Base-by-base conservation (phyloP, 2,888 invertebrate genomes). In the Leucoma salicis region DNA sequence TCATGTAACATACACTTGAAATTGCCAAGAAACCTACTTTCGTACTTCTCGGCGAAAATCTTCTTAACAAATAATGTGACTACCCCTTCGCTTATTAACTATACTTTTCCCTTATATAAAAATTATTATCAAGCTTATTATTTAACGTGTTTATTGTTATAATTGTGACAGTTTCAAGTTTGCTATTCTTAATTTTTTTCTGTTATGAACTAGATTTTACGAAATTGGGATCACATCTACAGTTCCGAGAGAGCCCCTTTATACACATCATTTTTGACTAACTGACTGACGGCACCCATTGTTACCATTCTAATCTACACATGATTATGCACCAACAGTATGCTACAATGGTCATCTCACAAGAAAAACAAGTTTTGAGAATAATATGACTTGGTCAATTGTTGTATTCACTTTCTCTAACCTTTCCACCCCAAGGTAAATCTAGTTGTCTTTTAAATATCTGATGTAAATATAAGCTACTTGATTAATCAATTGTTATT, bases 301-400 rank as follows among this genome's bases (percentile, higher is more conserved):
- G 81, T 84, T 66, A 58, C 48, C 53, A 47, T 64, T 76, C 74
- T 81, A 78, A 80, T 79, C 75, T 78, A 78, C 66, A 69, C 73
- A 75, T 76, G 78, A 83, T 83, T 81, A 82, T 82, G 77, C 80
- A 78, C 63, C 68, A 73, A 82, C 72, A 74, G 64, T 70, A 58
- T 63, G 53, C 50, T 51, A 77, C 77, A 80, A 83, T 74, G 63
- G 66, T 42, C 49, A 54, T 52, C 60, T 69, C 66, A 71, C 75
- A 74, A 76, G 77, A 76, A 78, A 73, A 70, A 83, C 85, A 71
- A 78, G 83, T 85, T 84, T 78, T 66, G 53, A 47, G 68, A 72
- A 83, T 81, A 84, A 83, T 74, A 59, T 67, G 76, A 73, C 77
- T 59, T 57, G 60, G 64, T 67, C 70, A 66, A 78, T 75, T 74